Evolutionary conservation across 35 echinoderm and acorn worm species (phyloP).

Genomic region (Lytechinus pictus): DNA sequence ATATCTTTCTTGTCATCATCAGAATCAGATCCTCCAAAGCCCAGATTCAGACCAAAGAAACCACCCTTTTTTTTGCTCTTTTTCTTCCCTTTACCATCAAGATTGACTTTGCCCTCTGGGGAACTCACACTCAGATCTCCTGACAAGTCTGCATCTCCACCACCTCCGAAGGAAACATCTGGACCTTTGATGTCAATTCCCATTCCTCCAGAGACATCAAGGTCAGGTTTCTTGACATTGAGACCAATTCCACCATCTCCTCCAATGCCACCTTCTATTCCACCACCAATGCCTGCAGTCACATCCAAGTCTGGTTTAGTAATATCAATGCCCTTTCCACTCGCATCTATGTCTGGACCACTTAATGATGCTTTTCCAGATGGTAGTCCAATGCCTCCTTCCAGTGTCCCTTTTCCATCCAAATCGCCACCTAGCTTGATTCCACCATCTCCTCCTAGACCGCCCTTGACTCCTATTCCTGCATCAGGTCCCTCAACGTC

Average conservation of each 20-base stretch:
- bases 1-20: conserved; percentile 41
- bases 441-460: conserved; percentile 7
- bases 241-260: conserved; percentile 21
- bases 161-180: conserved; percentile 34
- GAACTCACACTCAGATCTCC: conserved; percentile 7
- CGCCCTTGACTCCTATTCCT: conserved; percentile 33
- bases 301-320: conserved; percentile 19
- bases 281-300: conserved; percentile 48
- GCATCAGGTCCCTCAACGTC: conserved; percentile 54
- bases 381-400: conserved; percentile 44
- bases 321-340: conserved; percentile 59
- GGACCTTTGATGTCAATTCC: conserved; percentile 8
- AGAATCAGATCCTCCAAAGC: conserved; percentile 30
- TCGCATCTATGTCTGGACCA: conserved; percentile 9
- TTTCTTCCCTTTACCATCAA: background rate
- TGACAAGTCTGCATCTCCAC: conserved; percentile 29
- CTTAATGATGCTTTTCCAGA: conserved; percentile 40
- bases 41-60: background rate
- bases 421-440: background rate
- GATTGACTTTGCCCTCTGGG: background rate
- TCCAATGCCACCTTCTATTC: conserved; percentile 39
- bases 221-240: background rate
- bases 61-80: background rate
- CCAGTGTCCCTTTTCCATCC: conserved; percentile 31
- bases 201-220: conserved; percentile 14